Evolutionary conservation across 2,888 invertebrate species (phyloP).

Genomic region (Leucophenga maculata): DNA sequence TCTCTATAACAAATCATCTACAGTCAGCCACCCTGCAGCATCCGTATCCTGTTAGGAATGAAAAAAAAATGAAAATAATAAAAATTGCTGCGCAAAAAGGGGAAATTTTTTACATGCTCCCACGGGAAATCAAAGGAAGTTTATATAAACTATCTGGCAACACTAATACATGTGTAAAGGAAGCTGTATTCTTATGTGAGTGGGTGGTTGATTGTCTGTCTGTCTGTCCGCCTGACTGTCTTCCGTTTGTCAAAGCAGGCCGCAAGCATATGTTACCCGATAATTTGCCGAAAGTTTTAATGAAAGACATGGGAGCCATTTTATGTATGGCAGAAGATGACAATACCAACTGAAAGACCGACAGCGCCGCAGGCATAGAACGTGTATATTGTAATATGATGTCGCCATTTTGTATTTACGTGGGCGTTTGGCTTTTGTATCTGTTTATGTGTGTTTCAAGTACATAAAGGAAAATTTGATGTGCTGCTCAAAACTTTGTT

Average conservation of each 20-base stretch:
- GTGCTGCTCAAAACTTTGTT: too few species aligned
- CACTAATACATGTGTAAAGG: neutral
- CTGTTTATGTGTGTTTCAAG: slow-evolving; percentile 17
- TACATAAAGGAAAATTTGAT: neutral
- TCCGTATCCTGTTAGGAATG: neutral
- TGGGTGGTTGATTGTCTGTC: slow-evolving; percentile 1
- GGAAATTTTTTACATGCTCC: slow-evolving; percentile 30
- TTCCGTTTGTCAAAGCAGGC: slow-evolving; percentile 61
- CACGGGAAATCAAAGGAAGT: slow-evolving; percentile 34
- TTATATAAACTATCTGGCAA: slow-evolving; percentile 10
- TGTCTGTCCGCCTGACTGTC: slow-evolving; percentile 27
- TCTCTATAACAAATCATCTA: slow-evolving; percentile 22
- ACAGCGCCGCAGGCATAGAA: too few species aligned
- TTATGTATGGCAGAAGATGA: slow-evolving; percentile 36
- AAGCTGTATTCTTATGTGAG: slow-evolving; percentile 19
- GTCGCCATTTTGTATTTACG: slow-evolving; percentile 34
- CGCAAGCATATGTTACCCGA: slow-evolving; percentile 72
- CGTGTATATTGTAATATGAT: neutral
- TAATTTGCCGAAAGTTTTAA: slow-evolving; percentile 73
- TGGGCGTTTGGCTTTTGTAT: neutral
- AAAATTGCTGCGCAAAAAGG: slow-evolving; percentile 17
- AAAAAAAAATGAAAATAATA: slow-evolving; percentile 15
- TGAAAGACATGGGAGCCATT: slow-evolving; percentile 72
- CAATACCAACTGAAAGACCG: neutral
- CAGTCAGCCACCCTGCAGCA: slow-evolving; percentile 1